Percentiles rank a stretch among this genome's conserved stretches.
These are phyloP conservation scores for Hydraecia micacea DNA, from an alignment of 2,888 invertebrate genomes.

Conservation along the genomic window DNA sequence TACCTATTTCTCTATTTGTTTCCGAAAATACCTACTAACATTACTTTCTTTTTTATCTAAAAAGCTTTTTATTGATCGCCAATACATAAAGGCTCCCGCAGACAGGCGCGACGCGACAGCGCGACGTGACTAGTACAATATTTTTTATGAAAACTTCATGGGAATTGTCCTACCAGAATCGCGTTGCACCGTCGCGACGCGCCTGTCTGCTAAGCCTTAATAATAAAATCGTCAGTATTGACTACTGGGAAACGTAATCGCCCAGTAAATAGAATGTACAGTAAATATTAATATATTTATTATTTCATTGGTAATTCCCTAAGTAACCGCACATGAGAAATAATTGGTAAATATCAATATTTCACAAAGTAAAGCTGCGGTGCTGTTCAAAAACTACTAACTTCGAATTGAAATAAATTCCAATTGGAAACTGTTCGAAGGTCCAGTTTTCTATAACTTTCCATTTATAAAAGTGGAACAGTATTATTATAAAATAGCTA, in stretches of 20 bases:
- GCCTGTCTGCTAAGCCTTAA: neutral
- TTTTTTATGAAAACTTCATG: neutral
- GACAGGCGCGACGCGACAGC: no score
- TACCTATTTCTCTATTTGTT: neutral
- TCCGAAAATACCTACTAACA: neutral
- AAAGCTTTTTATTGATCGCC: neutral
- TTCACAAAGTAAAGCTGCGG: constrained; percentile 16
- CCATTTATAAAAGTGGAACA: constrained; percentile 28
- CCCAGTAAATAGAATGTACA: neutral
- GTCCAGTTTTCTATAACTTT: constrained; percentile 28
- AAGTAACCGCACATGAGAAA: constrained; percentile 7
- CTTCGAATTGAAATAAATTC: constrained; percentile 49
- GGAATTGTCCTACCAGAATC: neutral
- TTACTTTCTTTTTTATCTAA: neutral
- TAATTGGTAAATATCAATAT: constrained; percentile 38
- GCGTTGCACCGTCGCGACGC: neutral
- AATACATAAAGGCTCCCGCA: neutral
- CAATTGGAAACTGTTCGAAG: constrained; percentile 23
- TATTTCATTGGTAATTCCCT: constrained; percentile 18
- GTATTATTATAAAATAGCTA: constrained; percentile 7
- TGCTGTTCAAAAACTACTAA: constrained; percentile 34
- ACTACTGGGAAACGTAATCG: neutral
- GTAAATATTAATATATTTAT: neutral
- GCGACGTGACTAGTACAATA: no score
- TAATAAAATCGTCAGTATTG: neutral